These are phyloP conservation scores for Watsonalla cultraria DNA, from an alignment of 2,888 invertebrate genomes.

Conservation along the genomic window DNA sequence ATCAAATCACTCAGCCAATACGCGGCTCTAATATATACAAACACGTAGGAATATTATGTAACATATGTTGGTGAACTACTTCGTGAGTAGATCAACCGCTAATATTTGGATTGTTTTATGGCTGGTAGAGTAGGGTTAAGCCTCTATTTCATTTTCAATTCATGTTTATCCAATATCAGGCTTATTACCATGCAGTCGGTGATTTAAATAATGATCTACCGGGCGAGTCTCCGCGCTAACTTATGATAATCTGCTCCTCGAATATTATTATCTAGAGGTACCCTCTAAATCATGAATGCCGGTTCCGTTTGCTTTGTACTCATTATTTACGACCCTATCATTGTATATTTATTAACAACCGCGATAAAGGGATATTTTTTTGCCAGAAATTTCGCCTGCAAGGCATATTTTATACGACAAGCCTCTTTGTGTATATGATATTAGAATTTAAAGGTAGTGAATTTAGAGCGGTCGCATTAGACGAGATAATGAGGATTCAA, in stretches of 20 bases:
- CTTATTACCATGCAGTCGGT: conserved; percentile 43
- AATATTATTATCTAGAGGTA: conserved; percentile 38
- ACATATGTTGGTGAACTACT: not conserved
- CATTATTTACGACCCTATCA: conserved; percentile 41
- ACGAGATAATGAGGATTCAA: too few relatives aligned
- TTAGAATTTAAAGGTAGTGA: too few relatives aligned
- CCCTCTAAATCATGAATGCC: conserved; percentile 31
- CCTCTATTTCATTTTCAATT: conserved; percentile 34
- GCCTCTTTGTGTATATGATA: too few relatives aligned
- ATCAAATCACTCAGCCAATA: too few relatives aligned
- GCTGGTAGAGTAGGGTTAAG: conserved; percentile 22
- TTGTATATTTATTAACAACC: conserved; percentile 24
- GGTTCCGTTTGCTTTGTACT: conserved; percentile 31
- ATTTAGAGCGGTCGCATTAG: too few relatives aligned
- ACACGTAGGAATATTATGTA: not conserved
- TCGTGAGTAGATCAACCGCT: not conserved
- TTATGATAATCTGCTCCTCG: conserved; percentile 48
- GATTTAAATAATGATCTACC: conserved; percentile 50
- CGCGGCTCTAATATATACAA: too few relatives aligned
- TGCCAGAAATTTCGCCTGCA: too few relatives aligned
- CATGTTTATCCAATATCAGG: conserved; percentile 34
- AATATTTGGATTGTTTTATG: conserved; percentile 15
- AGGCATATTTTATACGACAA: too few relatives aligned
- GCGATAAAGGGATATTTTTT: too few relatives aligned
- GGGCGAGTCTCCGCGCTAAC: conserved; percentile 40